A percentile compares a stretch with the other conserved stretches of the same genome.
These are phyloP conservation scores for Abrostola tripartita DNA, from an alignment of 2,888 invertebrate species.

Conservation along the genomic window DNA sequence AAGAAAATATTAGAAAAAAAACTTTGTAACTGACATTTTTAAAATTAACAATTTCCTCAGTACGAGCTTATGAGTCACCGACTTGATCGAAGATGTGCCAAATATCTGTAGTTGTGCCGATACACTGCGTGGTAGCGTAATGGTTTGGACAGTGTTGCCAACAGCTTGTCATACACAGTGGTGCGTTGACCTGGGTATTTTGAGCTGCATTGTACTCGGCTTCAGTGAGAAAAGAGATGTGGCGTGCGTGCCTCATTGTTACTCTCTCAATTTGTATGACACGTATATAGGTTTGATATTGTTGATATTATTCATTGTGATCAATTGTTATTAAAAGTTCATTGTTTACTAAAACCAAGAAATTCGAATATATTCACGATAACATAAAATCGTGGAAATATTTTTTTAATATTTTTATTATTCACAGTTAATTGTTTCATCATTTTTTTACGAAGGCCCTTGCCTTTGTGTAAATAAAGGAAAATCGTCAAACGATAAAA, in stretches of 20 bases:
- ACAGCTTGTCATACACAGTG: constrained; percentile 28
- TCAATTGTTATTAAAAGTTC: no score
- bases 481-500: no score
- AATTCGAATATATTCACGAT: no score
- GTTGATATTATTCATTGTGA: no score
- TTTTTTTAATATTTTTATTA: no score
- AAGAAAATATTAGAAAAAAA: background rate
- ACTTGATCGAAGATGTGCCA: constrained; percentile 19
- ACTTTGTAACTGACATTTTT: constrained; percentile 11
- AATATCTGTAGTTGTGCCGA: constrained; percentile 19
- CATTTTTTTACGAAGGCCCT: no score
- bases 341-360: no score
- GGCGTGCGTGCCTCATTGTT: background rate
- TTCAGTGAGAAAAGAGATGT: constrained; percentile 6
- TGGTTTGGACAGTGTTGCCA: constrained; percentile 30
- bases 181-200: constrained; percentile 27
- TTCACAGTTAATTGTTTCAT: no score
- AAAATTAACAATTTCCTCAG: constrained; percentile 22
- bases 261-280: no score
- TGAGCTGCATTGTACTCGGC: background rate
- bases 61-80: constrained; percentile 17
- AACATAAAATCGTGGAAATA: no score
- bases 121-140: constrained; percentile 6
- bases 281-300: no score
- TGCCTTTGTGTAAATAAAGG: no score